Evolutionary conservation across 2,888 invertebrate genomes (phyloP), one percentile per base, ranked within the genome.

Genomic region (Adela reaumurella): DNA sequence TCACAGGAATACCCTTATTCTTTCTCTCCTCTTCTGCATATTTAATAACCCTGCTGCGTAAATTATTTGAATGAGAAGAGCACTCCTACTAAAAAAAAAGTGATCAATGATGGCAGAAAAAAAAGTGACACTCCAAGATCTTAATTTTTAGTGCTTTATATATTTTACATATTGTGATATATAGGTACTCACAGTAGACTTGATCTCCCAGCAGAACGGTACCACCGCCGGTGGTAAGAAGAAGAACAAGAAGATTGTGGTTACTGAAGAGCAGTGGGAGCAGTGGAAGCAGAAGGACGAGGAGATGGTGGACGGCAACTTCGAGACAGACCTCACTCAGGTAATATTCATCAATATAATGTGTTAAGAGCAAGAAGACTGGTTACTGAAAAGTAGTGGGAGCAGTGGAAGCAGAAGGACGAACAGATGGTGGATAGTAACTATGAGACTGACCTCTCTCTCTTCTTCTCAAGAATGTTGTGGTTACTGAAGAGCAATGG

Each of bases 401-500:
- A 88, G 63, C 81, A 82, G 56, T 89, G 88, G 88, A 87, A 87
- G 59, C 81, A 85, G 62, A 86, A 87, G 60, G 88, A 89, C 70
- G 81, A 80, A 51, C 81, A 86, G 70, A 81, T 87, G 62, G 83
- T 85, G 20, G 82, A 84, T 67, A 79, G 86, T 56, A 68, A 80
- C n/a, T 45, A 67, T 45, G 24, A 24, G 8, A 24, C 24, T 24
- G 8, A 24, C 4, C 24, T 6, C 4, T 24, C 8, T 24, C 4
- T 24, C 24, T 24, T 24, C 24, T 24, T n/a, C n/a, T n/a, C n/a
- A n/a, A n/a, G 24, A 24, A 24, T 24, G 24, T 24, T 24, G n/a
- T n/a, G n/a, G n/a, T n/a, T n/a, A n/a, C n/a, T n/a, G n/a, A n/a
- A n/a, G n/a, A n/a, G n/a, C n/a, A n/a, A n/a, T n/a, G n/a, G n/a